Base-by-base conservation (phyloP, 2,888 invertebrate genomes). In the Gastracanthus pulcherrimus region DNA sequence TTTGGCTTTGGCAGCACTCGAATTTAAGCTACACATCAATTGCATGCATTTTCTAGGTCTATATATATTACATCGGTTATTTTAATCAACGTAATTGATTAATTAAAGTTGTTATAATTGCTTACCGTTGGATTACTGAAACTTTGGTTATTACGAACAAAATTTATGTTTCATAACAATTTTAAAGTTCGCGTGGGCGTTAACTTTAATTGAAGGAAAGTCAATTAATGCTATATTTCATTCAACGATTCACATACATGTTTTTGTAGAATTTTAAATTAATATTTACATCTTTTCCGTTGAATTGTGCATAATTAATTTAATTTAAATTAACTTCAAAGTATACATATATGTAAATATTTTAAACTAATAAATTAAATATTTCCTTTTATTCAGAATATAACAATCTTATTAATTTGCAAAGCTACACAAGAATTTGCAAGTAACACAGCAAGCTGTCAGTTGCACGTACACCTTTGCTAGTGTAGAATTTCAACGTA, bases 1-100 rank as follows among this genome's bases (percentile, higher is more conserved):
- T 11, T 45, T 45, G n/a, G n/a, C n/a, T 16, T n/a, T 38, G 5
- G 45, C 45, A n/a, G n/a, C 26, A 9, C 13, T 58, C 13, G 13
- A 29, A 26, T 29, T 26, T n/a, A 45, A 45, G 45, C 58, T 58
- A 69, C 69, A 69, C 51, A 71, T 31, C 34, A 36, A 36, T 55
- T 31, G 7, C 70, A 71, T 71, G 70, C 71, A 71, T 23, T 6
- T 66, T 19, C 13, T 51, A 34, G 16, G 29, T 31, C 9, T 29
- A 58, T 55, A 55, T 7, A n/a, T 62, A 26, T 31, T 34, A n/a
- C 58, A 58, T 23, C 7, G 26, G 34, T 62, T 31, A 2, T 19
- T 34, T 34, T 62, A n/a, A 45, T 45, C 45, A n/a, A 45, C n/a
- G 45, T n/a, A n/a, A n/a, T n/a, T n/a, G n/a, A n/a, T n/a, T n/a